phyloP scores from a whole-genome alignment of 2,888 invertebrate genomes.

The Polylopha cassiicola region DNA sequence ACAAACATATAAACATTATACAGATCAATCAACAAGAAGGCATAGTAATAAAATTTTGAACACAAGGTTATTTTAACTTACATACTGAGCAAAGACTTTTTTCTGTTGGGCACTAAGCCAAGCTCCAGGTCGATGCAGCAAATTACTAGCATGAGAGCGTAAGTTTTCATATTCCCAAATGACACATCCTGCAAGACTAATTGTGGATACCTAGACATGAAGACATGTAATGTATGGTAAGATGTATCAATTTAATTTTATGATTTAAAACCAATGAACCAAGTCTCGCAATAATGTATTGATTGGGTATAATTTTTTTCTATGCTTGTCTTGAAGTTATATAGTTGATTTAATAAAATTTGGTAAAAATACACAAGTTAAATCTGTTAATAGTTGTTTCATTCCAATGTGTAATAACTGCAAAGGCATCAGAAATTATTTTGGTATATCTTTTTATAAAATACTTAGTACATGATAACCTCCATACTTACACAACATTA shows the following conservation, averaged over 20 bases:
- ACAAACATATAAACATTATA: slow-evolving; percentile 12
- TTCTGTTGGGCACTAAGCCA: slow-evolving; percentile 72
- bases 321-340: no score
- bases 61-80: slow-evolving; percentile 31
- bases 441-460: no score
- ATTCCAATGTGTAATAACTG: no score
- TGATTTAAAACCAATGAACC: not conserved
- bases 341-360: no score
- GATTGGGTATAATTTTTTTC: no score
- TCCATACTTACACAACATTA: no score
- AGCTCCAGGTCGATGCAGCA: slow-evolving; percentile 69
- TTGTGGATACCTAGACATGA: slow-evolving; percentile 78
- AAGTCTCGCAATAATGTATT: no score
- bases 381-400: no score
- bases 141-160: slow-evolving; percentile 73
- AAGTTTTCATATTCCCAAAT: slow-evolving; percentile 92
- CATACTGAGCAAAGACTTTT: slow-evolving; percentile 45
- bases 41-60: slow-evolving; percentile 1
- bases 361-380: no score
- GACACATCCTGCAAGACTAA: slow-evolving; percentile 84
- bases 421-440: no score
- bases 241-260: slow-evolving; percentile 5
- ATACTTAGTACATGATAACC: no score
- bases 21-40: not conserved
- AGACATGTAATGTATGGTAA: slow-evolving; percentile 20